Conservation (phyloP, 2,113 vertebrate species). For the Lates calcarifer region DNA sequence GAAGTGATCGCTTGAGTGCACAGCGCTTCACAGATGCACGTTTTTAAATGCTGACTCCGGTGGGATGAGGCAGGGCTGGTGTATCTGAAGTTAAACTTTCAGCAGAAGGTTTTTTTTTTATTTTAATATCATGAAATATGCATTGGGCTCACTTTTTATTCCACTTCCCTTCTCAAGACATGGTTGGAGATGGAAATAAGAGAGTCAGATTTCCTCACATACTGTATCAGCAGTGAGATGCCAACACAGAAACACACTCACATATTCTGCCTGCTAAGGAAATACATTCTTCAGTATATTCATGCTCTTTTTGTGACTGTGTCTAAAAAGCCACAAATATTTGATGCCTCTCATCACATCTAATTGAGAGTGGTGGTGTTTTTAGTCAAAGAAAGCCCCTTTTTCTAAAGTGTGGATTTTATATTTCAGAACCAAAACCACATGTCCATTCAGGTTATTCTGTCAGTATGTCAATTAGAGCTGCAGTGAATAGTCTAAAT, state of each 20-base stretch:
- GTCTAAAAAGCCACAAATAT: background rate
- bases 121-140: constrained; percentile 49
- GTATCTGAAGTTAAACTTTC: background rate
- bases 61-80: background rate
- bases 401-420: background rate
- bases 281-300: background rate
- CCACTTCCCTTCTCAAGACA: constrained; percentile 11
- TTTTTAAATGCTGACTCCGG: constrained; percentile 52
- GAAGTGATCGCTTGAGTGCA: background rate
- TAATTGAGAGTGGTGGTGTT: background rate
- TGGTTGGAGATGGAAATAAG: constrained; percentile 14
- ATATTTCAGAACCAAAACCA: background rate
- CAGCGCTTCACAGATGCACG: background rate
- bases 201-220: background rate
- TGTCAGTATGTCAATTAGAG: background rate
- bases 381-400: background rate
- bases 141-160: constrained; percentile 29
- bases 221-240: too few relatives aligned
- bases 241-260: background rate
- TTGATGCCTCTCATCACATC: background rate
- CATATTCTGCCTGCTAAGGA: background rate
- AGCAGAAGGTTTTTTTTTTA: background rate
- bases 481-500: background rate
- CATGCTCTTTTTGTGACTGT: background rate
- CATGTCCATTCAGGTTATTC: constrained; percentile 14